These are phyloP conservation scores for Peromyscus californicus DNA, from an alignment of 2,113 vertebrate species.

Conservation along the genomic window DNA sequence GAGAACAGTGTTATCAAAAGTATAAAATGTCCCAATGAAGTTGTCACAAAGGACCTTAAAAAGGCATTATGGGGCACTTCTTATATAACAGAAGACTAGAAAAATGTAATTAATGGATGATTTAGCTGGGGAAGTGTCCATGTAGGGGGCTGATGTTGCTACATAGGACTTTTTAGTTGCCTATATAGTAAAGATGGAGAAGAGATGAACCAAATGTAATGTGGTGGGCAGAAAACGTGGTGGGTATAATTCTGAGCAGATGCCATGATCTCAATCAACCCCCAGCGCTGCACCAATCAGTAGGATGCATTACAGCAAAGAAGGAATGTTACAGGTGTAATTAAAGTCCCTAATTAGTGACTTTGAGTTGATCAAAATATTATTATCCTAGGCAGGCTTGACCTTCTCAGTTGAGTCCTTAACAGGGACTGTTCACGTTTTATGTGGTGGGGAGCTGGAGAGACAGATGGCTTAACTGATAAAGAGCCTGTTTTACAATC, in stretches of 20 bases:
- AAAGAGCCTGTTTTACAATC: neutral
- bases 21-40: neutral
- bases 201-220: neutral
- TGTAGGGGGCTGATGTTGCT: neutral
- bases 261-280: neutral
- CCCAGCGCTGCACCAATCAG: neutral
- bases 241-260: neutral
- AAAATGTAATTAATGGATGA: neutral
- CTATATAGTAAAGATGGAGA: neutral
- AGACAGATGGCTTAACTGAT: neutral
- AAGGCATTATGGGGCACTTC: neutral
- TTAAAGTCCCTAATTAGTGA: neutral
- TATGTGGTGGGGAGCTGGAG: neutral
- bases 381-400: neutral
- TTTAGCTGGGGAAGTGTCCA: neutral
- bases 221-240: neutral
- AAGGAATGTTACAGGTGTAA: neutral
- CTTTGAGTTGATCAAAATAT: constrained; percentile 18
- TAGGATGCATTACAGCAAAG: neutral
- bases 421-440: neutral
- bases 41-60: neutral
- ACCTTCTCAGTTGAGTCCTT: neutral
- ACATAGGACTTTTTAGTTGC: neutral
- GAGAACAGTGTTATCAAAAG: neutral
- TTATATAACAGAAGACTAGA: neutral